Percentiles rank a stretch among this genome's conserved stretches.
These are phyloP conservation scores for Macquaria ambigua DNA, from an alignment of 2,113 vertebrate species.

Conservation along the genomic window DNA sequence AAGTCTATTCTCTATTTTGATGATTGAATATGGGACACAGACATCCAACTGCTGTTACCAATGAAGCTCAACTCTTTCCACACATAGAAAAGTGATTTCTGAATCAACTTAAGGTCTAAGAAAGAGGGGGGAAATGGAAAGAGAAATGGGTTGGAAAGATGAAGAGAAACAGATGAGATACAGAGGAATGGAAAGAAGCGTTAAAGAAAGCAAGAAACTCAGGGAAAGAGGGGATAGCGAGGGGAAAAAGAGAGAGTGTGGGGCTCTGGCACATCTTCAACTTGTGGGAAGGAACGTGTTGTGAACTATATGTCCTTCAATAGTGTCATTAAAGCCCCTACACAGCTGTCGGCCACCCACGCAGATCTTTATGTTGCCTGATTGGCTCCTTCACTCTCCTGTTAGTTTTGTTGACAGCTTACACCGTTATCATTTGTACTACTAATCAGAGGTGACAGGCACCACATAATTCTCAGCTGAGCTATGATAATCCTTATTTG, in stretches of 20 bases:
- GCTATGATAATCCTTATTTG: too few species aligned
- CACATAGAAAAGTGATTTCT: background rate
- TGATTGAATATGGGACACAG: conserved; percentile 2
- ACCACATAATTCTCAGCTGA: too few species aligned
- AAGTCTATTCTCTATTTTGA: background rate
- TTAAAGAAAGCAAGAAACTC: background rate
- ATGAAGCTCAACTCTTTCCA: background rate
- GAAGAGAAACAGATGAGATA: background rate
- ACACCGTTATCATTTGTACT: background rate
- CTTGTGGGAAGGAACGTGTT: background rate
- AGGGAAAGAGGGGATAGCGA: background rate
- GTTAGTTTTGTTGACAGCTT: background rate
- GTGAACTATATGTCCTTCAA: background rate
- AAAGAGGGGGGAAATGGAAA: background rate
- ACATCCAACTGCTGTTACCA: background rate
- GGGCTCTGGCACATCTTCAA: background rate
- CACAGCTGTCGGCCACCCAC: background rate
- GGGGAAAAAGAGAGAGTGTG: background rate
- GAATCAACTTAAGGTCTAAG: background rate
- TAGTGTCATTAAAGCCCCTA: background rate
- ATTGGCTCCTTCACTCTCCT: background rate
- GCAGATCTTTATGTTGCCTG: background rate
- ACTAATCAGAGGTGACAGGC: background rate
- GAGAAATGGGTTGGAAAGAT: conserved; percentile 1
- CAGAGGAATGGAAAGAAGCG: background rate